A percentile compares a stretch with the other conserved stretches of the same genome.
Conservation (phyloP, 2,888 invertebrate genomes). For the Augiades crinisus region DNA sequence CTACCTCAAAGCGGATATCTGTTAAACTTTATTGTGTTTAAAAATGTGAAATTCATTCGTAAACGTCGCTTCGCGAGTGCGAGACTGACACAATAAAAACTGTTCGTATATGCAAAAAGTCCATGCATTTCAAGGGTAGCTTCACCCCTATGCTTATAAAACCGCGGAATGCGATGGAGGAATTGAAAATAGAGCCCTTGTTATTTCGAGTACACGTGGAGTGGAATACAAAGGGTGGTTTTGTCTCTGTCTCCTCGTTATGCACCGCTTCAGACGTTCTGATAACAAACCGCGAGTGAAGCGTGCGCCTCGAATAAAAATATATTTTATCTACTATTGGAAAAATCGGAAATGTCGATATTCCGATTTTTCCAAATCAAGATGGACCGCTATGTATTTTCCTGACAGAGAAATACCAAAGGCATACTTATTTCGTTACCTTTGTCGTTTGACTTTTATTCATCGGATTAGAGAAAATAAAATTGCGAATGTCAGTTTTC, state of each 20-base stretch:
- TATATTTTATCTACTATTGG: conserved; percentile 40
- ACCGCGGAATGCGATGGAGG: conserved; percentile 53
- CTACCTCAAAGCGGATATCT: too few relatives aligned
- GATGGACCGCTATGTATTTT: conserved; percentile 7
- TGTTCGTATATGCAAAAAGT: conserved; percentile 58
- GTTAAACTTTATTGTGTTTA: too few relatives aligned
- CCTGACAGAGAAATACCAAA: neutral
- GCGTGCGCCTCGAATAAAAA: conserved; percentile 40
- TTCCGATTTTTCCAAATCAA: too few relatives aligned
- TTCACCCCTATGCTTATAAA: conserved; percentile 49
- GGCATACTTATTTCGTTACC: neutral
- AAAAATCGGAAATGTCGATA: conserved; percentile 24
- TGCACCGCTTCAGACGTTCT: conserved; percentile 65
- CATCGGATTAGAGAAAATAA: too few relatives aligned
- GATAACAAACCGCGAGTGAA: conserved; percentile 69
- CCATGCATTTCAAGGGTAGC: conserved; percentile 58
- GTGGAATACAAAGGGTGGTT: conserved; percentile 72
- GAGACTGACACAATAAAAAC: conserved; percentile 45
- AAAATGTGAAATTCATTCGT: conserved; percentile 44
- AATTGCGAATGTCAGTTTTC: too few relatives aligned
- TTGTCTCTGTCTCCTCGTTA: conserved; percentile 74
- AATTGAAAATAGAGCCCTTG: conserved; percentile 79
- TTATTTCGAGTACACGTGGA: conserved; percentile 75
- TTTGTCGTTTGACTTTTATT: neutral
- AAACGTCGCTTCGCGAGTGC: conserved; percentile 45